Evolutionary conservation across 1,140 invertebrate genomes (phyloP).

Genomic region (Drosophila kurseongensis): DNA sequence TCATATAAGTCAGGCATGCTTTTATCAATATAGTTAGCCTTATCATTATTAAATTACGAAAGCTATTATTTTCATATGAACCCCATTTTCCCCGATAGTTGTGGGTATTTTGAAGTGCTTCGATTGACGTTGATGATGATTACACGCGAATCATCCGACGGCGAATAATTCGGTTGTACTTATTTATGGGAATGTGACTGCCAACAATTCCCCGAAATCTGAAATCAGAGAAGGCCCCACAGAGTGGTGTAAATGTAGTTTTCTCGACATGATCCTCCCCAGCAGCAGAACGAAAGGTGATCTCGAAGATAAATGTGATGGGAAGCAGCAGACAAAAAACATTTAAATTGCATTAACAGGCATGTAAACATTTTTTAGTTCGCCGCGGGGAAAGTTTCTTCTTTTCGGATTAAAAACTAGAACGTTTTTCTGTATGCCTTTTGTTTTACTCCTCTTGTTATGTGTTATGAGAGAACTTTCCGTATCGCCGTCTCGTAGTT

Average conservation of each 20-base stretch:
- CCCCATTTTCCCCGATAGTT: background rate
- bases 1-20: background rate
- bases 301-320: slow-evolving; percentile 12
- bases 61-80: background rate
- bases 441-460: background rate
- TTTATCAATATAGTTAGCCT: slow-evolving; percentile 5
- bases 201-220: slow-evolving; percentile 8
- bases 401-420: slow-evolving; percentile 4
- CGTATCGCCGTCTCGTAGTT: slow-evolving; percentile 7
- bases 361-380: background rate
- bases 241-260: slow-evolving; percentile 21
- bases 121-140: slow-evolving; percentile 20
- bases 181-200: slow-evolving; percentile 3
- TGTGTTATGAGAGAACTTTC: slow-evolving; percentile 12
- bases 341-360: background rate
- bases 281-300: background rate
- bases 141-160: slow-evolving; percentile 11
- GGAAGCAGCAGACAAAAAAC: background rate
- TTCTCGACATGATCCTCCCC: background rate
- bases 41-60: background rate
- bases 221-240: slow-evolving; percentile 9
- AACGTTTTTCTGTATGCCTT: background rate
- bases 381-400: slow-evolving; percentile 12
- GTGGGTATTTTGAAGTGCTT: slow-evolving; percentile 2
- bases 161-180: slow-evolving; percentile 6